A percentile compares a stretch with the other conserved stretches of the same genome.
These are phyloP conservation scores for Drosophila monieri DNA, from an alignment of 2,888 invertebrate genomes.

Conservation along the genomic window DNA sequence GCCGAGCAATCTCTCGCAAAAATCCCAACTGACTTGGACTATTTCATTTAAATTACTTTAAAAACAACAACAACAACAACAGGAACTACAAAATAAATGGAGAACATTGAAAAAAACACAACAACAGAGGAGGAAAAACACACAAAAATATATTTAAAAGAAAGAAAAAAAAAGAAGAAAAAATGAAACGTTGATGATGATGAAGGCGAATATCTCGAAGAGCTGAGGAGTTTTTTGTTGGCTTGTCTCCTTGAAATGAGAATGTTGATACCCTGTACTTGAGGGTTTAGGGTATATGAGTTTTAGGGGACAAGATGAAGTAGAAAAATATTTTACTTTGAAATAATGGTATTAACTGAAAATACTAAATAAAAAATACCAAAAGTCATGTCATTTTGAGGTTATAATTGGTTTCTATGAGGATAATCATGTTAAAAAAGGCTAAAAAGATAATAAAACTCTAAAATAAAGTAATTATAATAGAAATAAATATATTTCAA, in stretches of 20 bases:
- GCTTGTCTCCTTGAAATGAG: slow-evolving; percentile 57
- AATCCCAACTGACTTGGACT: slow-evolving; percentile 17
- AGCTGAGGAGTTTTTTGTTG: slow-evolving; percentile 37
- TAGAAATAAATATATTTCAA: too few relatives aligned
- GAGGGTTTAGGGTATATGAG: background rate
- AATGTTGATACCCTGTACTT: slow-evolving; percentile 22
- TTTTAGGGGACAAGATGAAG: background rate
- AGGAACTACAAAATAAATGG: slow-evolving; percentile 41
- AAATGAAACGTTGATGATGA: slow-evolving; percentile 46
- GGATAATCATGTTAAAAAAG: too few relatives aligned
- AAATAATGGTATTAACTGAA: background rate
- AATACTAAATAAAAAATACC: background rate
- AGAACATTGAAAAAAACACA: slow-evolving; percentile 25
- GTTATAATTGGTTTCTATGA: too few relatives aligned
- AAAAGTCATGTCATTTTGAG: background rate
- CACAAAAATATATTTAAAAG: background rate
- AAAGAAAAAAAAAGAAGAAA: slow-evolving; percentile 38
- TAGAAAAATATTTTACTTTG: too few relatives aligned
- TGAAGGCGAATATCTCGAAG: slow-evolving; percentile 38
- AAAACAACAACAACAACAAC: slow-evolving; percentile 11
- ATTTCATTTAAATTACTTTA: slow-evolving; percentile 39
- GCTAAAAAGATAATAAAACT: too few relatives aligned
- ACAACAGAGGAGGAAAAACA: slow-evolving; percentile 7
- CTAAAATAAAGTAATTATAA: too few relatives aligned
- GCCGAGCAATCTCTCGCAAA: slow-evolving; percentile 9